These are phyloP conservation scores for Borostomias antarcticus DNA, from an alignment of 2,797 vertebrate species.

Conservation along the genomic window DNA sequence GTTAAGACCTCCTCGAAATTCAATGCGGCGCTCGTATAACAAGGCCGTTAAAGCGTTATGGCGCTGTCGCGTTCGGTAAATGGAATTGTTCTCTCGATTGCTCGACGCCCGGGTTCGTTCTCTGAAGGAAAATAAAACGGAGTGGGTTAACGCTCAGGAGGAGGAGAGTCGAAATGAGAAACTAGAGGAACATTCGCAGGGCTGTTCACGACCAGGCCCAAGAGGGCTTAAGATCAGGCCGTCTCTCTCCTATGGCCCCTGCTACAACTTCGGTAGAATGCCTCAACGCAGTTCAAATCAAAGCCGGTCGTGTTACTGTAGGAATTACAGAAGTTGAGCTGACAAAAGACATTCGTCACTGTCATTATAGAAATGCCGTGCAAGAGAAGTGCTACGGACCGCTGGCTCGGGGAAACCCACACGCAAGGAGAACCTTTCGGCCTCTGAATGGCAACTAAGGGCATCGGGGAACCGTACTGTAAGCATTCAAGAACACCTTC, in stretches of 20 bases:
- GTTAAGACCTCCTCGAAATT: slow-evolving; percentile 49
- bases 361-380: slow-evolving; percentile 5
- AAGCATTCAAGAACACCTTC: no score
- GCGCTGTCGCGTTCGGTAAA: slow-evolving; percentile 41
- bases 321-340: slow-evolving; percentile 24
- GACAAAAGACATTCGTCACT: slow-evolving; percentile 32
- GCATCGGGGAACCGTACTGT: no score
- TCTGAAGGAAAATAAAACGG: slow-evolving; percentile 8
- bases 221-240: not conserved
- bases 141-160: slow-evolving; percentile 11
- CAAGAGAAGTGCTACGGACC: no score
- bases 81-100: slow-evolving; percentile 43
- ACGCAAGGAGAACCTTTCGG: no score
- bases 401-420: slow-evolving; percentile 18
- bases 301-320: slow-evolving; percentile 24
- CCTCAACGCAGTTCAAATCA: slow-evolving; percentile 36
- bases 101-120: slow-evolving; percentile 24
- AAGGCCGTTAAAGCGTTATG: slow-evolving; percentile 34
- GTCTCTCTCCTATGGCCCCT: not conserved
- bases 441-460: not conserved
- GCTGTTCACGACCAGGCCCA: not conserved
- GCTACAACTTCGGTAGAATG: slow-evolving; percentile 21
- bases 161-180: not conserved
- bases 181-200: not conserved
- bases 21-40: slow-evolving; percentile 56